Base-by-base conservation (phyloP, 2,888 invertebrate species). In the Lepidochitona cinerea region DNA sequence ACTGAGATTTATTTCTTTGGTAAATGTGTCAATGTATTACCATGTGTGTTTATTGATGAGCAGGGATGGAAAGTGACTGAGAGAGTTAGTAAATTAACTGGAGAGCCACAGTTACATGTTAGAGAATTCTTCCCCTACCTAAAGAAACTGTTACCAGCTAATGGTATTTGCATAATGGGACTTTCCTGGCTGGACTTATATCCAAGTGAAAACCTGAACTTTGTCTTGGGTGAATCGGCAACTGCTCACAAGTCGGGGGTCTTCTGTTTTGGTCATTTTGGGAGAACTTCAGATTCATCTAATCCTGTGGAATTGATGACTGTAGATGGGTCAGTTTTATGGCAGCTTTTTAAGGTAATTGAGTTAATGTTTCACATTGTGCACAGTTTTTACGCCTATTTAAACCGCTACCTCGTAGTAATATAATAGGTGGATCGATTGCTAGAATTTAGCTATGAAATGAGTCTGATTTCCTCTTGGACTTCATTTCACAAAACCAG, bases 121-220 rank as follows among this genome's bases (percentile, higher is more conserved):
- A 76, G 73, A 18, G 86, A 87, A 74, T 82, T 89, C 52, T 82
- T 82, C 72, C 77, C 77, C 1, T 73, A 76, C 29, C 76, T 89
- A 32, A 74, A 80, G 41, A 81, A 75, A 35, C 66, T 79, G 12
- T 76, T 80, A 12, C 89, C 89, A 7, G 70, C 73, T 37, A 83
- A 88, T 82, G 87, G 85, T 2, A 79, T 80, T 66, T 85, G 87
- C 67, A 83, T 88, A 32, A 76, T 88, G 68, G 89, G 89, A n/a
- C 75, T 89, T 12, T 80, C 81, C 3, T 89, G 89, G 89, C 87
- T 88, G 14, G 89, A 89, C 74, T 80, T 89, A 6, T 89, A 87
- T 76, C 89, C 89, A 29, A 79, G 77, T 37, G 88, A 89, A 71
- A 82, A 85, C 52, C 78, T 86, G 70, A 89, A 89, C 69, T 89